phyloP scores from a whole-genome alignment of 2,888 invertebrate genomes.

The Drosophila greeni region DNA sequence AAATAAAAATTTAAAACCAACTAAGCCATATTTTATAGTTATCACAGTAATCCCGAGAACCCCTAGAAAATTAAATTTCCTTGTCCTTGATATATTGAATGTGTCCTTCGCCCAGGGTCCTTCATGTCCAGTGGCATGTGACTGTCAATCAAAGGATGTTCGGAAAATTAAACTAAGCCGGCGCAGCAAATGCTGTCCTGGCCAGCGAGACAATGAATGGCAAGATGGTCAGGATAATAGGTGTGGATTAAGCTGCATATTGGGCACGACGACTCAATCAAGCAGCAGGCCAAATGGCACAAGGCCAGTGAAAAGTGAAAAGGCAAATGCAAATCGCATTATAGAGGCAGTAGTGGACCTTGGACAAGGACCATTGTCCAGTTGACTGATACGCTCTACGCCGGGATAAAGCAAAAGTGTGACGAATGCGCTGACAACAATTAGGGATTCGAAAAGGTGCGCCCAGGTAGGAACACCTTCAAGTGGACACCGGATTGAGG shows the following conservation, averaged over 20 bases:
- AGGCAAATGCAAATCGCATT: constrained; percentile 77
- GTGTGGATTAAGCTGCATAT: constrained; percentile 60
- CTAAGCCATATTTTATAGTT: not conserved
- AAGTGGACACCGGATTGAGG: constrained; percentile 65
- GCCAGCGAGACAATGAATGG: constrained; percentile 22
- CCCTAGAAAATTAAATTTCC: constrained; percentile 2
- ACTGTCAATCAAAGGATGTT: constrained; percentile 60
- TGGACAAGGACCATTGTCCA: constrained; percentile 53
- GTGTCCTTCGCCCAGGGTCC: constrained; percentile 26
- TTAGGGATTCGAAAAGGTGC: constrained; percentile 48
- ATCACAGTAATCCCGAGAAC: not conserved
- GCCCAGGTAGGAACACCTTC: constrained; percentile 48
- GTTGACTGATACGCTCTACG: constrained; percentile 29
- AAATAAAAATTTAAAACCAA: not conserved
- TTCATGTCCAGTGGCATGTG: constrained; percentile 47
- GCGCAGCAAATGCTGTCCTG: constrained; percentile 50
- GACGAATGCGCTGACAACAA: constrained; percentile 71
- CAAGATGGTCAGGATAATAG: constrained; percentile 45
- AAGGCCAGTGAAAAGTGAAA: constrained; percentile 40
- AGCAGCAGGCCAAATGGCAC: constrained; percentile 56
- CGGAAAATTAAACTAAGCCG: constrained; percentile 58
- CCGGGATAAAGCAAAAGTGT: constrained; percentile 57
- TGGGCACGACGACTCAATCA: constrained; percentile 64
- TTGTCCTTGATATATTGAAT: not conserved
- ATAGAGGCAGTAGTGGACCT: constrained; percentile 69